Evolutionary conservation across 2,888 invertebrate genomes (phyloP).

Genomic region (Flexamia atlantica): DNA sequence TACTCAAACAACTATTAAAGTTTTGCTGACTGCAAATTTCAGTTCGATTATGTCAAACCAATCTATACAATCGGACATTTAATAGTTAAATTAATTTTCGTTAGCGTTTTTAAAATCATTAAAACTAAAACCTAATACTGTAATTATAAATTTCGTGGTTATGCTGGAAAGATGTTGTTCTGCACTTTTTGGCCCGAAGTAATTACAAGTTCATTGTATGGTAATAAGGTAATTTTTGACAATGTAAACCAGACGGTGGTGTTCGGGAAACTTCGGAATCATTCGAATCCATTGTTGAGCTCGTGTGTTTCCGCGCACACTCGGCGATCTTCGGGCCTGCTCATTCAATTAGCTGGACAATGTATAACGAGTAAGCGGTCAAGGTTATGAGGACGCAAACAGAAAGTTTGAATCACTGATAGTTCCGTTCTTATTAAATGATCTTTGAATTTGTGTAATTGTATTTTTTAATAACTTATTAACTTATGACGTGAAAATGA

Average conservation of each 20-base stretch:
- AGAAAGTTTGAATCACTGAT: background rate
- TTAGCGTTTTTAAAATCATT: no score
- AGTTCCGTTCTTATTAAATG: background rate
- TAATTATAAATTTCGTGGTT: background rate
- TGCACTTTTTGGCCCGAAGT: background rate
- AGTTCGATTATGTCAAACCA: no score
- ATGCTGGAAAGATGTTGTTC: background rate
- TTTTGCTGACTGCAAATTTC: no score
- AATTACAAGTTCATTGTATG: slow-evolving; percentile 18
- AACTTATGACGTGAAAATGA: no score
- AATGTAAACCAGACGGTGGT: background rate
- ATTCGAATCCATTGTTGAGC: background rate
- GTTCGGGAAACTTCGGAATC: slow-evolving; percentile 5
- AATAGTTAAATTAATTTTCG: no score
- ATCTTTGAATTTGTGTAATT: background rate
- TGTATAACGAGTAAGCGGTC: slow-evolving; percentile 21
- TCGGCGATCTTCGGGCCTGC: slow-evolving; percentile 21
- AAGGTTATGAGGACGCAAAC: slow-evolving; percentile 7
- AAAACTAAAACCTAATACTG: no score
- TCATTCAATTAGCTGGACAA: slow-evolving; percentile 16
- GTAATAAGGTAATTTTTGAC: background rate
- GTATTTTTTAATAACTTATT: no score
- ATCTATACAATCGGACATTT: no score
- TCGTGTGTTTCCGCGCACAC: background rate
- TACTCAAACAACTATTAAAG: no score